Conservation (phyloP, 2,113 vertebrate species). For the Athene cunicularia region DNA sequence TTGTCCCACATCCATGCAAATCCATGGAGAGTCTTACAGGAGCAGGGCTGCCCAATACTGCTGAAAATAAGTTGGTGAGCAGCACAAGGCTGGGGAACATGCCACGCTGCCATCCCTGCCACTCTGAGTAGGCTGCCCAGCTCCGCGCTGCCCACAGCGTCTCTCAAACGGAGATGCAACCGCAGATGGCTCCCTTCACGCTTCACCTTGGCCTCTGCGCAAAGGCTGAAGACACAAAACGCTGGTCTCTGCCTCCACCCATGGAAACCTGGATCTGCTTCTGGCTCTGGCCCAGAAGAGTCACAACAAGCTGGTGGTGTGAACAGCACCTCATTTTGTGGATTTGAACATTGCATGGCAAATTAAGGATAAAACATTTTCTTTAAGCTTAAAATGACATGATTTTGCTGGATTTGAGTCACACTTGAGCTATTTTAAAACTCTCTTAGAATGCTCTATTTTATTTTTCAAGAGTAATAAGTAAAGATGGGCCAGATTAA, state of each 20-base stretch:
- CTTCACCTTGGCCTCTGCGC: neutral
- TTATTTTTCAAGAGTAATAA: constrained; percentile 8
- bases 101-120: accelerated
- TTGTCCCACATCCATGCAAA: accelerated
- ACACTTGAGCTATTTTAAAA: neutral
- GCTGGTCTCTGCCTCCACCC: neutral
- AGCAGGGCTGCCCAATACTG: neutral
- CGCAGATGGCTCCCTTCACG: neutral
- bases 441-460: neutral
- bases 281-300: neutral
- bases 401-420: neutral
- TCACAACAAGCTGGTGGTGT: neutral
- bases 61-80: neutral
- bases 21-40: neutral
- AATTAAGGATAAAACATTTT: neutral
- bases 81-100: neutral
- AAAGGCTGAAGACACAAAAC: neutral
- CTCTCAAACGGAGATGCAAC: neutral
- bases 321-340: constrained; percentile 43
- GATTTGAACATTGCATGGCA: neutral
- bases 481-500: neutral
- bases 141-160: neutral
- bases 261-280: constrained; percentile 42
- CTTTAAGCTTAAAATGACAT: neutral
- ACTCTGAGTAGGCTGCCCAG: neutral